Percentiles rank a stretch among this genome's conserved stretches.
Conservation (phyloP, 2,888 invertebrate genomes). For the Athetis lepigone region DNA sequence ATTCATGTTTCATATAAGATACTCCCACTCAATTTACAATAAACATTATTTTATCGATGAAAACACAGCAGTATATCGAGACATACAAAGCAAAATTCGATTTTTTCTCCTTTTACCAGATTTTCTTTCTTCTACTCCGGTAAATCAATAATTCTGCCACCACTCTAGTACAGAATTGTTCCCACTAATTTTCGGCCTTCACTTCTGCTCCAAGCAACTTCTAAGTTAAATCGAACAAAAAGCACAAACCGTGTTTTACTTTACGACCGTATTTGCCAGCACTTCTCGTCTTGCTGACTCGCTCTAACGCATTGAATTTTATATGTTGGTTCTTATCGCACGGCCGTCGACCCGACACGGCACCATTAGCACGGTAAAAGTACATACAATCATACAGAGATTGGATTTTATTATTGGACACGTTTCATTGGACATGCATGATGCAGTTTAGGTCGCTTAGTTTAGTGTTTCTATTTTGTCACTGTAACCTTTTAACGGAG, state of each 20-base stretch:
- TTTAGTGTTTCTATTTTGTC: constrained; percentile 28
- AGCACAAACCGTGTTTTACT: constrained; percentile 79
- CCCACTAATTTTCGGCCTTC: constrained; percentile 59
- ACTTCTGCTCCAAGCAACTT: constrained; percentile 66
- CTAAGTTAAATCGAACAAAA: constrained; percentile 76
- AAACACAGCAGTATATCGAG: background rate
- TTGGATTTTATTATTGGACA: constrained; percentile 68
- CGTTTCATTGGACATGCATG: constrained; percentile 65
- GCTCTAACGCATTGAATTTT: constrained; percentile 46
- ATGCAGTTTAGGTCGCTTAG: constrained; percentile 48
- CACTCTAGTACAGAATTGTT: constrained; percentile 39
- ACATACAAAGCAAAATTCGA: constrained; percentile 5
- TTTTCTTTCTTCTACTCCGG: constrained; percentile 6
- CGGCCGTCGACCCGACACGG: constrained; percentile 81
- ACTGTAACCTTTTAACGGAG: constrained; percentile 1
- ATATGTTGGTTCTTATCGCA: constrained; percentile 67
- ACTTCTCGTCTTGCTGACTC: constrained; percentile 67
- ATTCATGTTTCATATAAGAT: background rate
- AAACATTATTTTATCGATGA: constrained; percentile 5
- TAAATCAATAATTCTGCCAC: constrained; percentile 34
- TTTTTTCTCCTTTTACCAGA: background rate
- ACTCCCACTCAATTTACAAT: background rate
- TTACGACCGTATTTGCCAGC: constrained; percentile 81
- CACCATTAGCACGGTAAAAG: constrained; percentile 74
- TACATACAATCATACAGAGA: constrained; percentile 71